Evolutionary conservation across 2,113 vertebrate genomes (phyloP).

Genomic region (Microtus ochrogaster): DNA sequence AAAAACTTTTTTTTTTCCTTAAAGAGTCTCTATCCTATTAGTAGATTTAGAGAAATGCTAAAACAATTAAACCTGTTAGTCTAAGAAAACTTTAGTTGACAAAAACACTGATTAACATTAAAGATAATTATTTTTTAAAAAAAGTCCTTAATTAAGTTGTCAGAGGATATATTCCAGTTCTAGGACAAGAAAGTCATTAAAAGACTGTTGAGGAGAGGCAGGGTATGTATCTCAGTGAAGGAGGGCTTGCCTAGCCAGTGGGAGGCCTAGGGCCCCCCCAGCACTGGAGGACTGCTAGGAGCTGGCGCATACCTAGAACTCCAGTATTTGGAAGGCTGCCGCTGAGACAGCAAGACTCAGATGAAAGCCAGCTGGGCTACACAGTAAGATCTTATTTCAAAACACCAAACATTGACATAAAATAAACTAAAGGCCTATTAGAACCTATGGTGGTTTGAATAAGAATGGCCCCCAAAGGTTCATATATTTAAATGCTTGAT

Average conservation of each 20-base stretch:
- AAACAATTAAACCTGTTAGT: constrained; percentile 35
- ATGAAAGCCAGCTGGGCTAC: not conserved
- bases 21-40: not conserved
- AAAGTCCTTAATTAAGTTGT: constrained; percentile 9
- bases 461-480: not conserved
- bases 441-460: not conserved
- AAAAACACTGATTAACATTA: constrained; percentile 47
- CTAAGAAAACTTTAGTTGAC: constrained; percentile 19
- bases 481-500: not conserved
- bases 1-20: not conserved
- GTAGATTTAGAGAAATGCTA: constrained; percentile 38
- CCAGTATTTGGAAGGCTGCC: not conserved
- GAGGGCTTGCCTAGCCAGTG: not conserved
- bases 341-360: not conserved
- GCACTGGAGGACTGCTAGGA: not conserved
- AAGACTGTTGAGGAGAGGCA: not conserved
- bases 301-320: not conserved
- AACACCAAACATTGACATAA: not conserved
- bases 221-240: not conserved
- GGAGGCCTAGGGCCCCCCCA: not conserved
- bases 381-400: not conserved
- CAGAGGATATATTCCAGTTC: constrained; percentile 15
- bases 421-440: not conserved
- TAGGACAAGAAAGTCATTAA: constrained; percentile 4
- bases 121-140: constrained; percentile 32